Evolutionary conservation across 1,140 invertebrate genomes (phyloP), one percentile per base, ranked within the genome.

Genomic region (Drosophila rhopaloa): DNA sequence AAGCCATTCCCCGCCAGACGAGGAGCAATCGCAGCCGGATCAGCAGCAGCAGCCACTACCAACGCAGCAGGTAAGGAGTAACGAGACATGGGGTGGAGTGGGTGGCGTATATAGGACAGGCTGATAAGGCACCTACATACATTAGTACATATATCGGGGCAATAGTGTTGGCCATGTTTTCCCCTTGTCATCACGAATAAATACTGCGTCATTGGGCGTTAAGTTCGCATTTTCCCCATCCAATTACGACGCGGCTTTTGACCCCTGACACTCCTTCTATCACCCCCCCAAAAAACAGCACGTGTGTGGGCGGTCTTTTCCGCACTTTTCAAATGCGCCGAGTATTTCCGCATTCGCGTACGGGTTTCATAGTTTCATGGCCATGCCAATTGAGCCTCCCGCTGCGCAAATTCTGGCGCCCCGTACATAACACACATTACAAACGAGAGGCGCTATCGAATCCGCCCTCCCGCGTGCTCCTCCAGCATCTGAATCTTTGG

Each of bases 401-500:
- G 51, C 67, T 71, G 67, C 67, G 67, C 65, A 71, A 71, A 71
- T 67, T 67, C 66, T 71, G 43, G 61, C 65, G 44, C 37, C 62
- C 37, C 62, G 38, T 13, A 16, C 40, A 13, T 10, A 37, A 16
- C 14, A 5, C 32, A 53, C 37, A 38, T 32, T 4, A 38, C 37
- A 38, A 10, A 24, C n/a, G 1, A 16, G 10, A 38, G n/a, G 29
- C 14, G 50, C 10, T 57, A 57, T 57, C 40, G 29, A 57, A 44
- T 16, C 24, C 27, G 11, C 41, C 10, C 40, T 29, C 13, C 32
- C 32, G 11, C 54, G 19, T 55, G 7, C 19, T 14, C 38, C n/a
- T 29, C 14, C 32, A 19, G 11, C 35, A 14, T 27, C 10, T 24
- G 19, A 14, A 10, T 16, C 29, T 35, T 59, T 32, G 37, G 43